Conservation (phyloP, 2,888 invertebrate species). For the Sinopyrophorus schimmeli region DNA sequence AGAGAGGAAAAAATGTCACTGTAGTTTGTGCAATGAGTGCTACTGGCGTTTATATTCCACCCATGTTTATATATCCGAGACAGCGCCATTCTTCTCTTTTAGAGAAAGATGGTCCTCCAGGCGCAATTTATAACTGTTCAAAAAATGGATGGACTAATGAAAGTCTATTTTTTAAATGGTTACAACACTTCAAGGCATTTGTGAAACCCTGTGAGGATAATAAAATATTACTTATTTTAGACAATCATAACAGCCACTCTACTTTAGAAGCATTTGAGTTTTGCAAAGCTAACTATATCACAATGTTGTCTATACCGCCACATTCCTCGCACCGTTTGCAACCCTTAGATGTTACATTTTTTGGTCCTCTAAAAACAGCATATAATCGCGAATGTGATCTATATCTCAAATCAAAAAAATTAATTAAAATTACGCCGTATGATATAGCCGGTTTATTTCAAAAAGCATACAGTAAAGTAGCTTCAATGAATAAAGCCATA, state of each 20-base stretch:
- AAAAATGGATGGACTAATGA: constrained; percentile 40
- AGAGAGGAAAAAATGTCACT: constrained; percentile 8
- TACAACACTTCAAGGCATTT: constrained; percentile 13
- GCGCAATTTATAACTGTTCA: constrained; percentile 44
- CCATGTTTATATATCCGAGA: constrained; percentile 19
- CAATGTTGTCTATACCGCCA: constrained; percentile 17
- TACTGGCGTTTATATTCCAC: constrained; percentile 17
- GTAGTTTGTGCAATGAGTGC: constrained; percentile 20
- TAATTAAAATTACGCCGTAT: constrained; percentile 1
- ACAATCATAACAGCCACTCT: constrained; percentile 15
- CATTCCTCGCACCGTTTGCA: constrained; percentile 11
- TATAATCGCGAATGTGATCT: constrained; percentile 1
- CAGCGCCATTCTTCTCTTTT: constrained; percentile 39
- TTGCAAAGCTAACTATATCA: constrained; percentile 12
- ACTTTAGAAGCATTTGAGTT: constrained; percentile 21
- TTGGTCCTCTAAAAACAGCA: constrained; percentile 1
- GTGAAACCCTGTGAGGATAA: constrained; percentile 5
- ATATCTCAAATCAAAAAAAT: constrained; percentile 2
- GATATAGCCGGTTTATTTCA: constrained; percentile 7
- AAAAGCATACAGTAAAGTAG: background rate
- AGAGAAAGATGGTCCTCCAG: constrained; percentile 51
- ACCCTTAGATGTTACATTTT: constrained; percentile 7
- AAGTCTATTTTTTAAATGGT: constrained; percentile 37
- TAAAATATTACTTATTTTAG: constrained; percentile 12
- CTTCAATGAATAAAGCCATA: constrained; percentile 4